Percentiles rank a stretch among this genome's conserved stretches.
These are phyloP conservation scores for Pachyrhynchus sulphureomaculatus DNA, from an alignment of 1,140 invertebrate genomes.

Conservation along the genomic window DNA sequence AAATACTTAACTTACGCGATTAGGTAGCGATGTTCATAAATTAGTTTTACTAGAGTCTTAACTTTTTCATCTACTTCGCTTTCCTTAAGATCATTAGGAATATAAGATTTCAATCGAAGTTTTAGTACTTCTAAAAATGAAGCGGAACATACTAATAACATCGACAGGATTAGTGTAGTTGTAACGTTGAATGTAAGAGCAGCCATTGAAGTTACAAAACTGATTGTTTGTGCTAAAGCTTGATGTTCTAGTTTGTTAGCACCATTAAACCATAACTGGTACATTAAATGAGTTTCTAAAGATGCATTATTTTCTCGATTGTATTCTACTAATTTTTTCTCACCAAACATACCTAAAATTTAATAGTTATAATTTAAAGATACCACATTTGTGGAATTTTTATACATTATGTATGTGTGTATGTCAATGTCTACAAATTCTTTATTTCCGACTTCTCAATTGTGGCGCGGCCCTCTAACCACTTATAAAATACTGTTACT, in stretches of 20 bases:
- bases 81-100: not conserved
- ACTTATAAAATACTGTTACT: too few species aligned
- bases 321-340: not conserved
- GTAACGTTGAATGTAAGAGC: not conserved
- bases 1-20: not conserved
- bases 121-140: constrained; percentile 1
- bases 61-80: not conserved
- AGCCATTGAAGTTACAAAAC: not conserved
- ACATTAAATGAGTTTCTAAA: constrained; percentile 7
- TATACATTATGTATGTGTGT: too few species aligned
- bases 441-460: too few species aligned
- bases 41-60: not conserved
- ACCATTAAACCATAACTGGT: not conserved
- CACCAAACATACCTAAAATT: not conserved
- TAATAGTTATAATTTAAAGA: not conserved
- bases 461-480: too few species aligned
- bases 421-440: too few species aligned
- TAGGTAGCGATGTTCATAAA: not conserved
- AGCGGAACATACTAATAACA: not conserved
- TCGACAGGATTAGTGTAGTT: not conserved
- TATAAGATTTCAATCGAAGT: not conserved
- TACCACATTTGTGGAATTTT: not conserved
- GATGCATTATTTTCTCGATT: not conserved
- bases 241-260: not conserved
- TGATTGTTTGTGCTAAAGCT: not conserved